Conservation (phyloP, 2,888 invertebrate genomes). For the Xestia rhomboidea region DNA sequence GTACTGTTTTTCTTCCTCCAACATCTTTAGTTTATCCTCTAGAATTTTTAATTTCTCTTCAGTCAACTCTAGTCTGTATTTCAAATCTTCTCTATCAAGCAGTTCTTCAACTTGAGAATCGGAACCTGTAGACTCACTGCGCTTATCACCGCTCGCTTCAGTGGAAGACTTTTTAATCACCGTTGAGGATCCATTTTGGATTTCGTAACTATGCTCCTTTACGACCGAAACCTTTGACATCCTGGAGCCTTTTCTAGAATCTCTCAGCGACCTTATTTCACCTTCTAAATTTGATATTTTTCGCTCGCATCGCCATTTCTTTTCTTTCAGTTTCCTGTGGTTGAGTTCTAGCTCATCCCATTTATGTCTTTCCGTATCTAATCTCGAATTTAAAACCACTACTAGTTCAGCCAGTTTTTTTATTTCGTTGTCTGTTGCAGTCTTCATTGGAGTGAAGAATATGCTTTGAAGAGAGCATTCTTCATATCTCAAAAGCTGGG, state of each 20-base stretch:
- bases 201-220: constrained; percentile 71
- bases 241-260: constrained; percentile 78
- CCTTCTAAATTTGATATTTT: constrained; percentile 76
- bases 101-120: constrained; percentile 79
- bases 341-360: constrained; percentile 90
- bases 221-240: constrained; percentile 75
- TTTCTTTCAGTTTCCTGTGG: constrained; percentile 90
- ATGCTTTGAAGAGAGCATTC: constrained; percentile 88
- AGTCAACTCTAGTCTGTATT: constrained; percentile 90
- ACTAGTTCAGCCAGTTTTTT: constrained; percentile 91
- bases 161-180: constrained; percentile 78
- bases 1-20: constrained; percentile 91
- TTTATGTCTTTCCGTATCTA: constrained; percentile 91
- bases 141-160: constrained; percentile 74
- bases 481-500: constrained; percentile 85
- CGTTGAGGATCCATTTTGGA: constrained; percentile 62
- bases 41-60: constrained; percentile 92
- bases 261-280: constrained; percentile 76
- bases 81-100: constrained; percentile 84
- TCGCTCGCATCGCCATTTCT: constrained; percentile 82
- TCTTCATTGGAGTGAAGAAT: constrained; percentile 89
- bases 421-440: constrained; percentile 92
- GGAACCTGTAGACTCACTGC: constrained; percentile 73
- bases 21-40: constrained; percentile 91
- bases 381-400: constrained; percentile 89